A percentile compares a stretch with the other conserved stretches of the same genome.
Evolutionary conservation across 2,113 vertebrate species (phyloP).

Genomic region (Oncorhynchus mykiss): DNA sequence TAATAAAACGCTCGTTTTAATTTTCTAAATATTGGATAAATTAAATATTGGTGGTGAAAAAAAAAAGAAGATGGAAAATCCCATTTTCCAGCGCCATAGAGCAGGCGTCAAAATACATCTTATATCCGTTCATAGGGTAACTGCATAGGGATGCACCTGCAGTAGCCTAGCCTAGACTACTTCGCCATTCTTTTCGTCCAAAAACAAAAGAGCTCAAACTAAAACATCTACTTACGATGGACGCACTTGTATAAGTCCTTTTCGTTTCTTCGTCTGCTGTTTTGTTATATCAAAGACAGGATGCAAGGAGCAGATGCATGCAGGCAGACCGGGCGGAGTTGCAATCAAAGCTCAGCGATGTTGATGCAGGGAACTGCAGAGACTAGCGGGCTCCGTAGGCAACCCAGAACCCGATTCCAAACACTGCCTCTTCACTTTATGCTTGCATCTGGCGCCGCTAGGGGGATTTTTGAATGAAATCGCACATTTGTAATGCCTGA

Average conservation of each 20-base stretch:
- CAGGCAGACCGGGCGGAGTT: background rate
- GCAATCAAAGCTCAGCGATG: conserved; percentile 28
- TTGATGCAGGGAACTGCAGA: conserved; percentile 54
- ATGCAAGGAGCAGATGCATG: conserved; percentile 21
- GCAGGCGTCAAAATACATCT: too few relatives aligned
- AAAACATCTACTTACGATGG: conserved; percentile 47
- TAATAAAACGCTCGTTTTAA: too few relatives aligned
- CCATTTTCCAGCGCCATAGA: too few relatives aligned
- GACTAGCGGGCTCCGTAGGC: conserved; percentile 58
- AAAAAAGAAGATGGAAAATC: too few relatives aligned
- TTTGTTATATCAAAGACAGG: conserved; percentile 22
- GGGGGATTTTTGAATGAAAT: conserved; percentile 32
- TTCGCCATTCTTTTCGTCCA: too few relatives aligned
- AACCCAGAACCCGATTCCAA: conserved; percentile 66
- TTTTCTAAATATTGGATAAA: too few relatives aligned
- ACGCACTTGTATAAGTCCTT: conserved; percentile 31
- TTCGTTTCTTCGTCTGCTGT: conserved; percentile 44
- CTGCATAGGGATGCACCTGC: too few relatives aligned
- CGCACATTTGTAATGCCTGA: conserved; percentile 41
- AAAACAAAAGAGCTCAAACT: background rate
- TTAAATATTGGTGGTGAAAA: too few relatives aligned
- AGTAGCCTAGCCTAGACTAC: too few relatives aligned
- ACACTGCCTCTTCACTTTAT: conserved; percentile 32
- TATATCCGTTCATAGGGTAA: too few relatives aligned
- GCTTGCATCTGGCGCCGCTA: conserved; percentile 44